A percentile compares a stretch with the other conserved stretches of the same genome.
These are phyloP conservation scores for Otis tarda DNA, from an alignment of 2,113 vertebrate genomes.

Conservation along the genomic window DNA sequence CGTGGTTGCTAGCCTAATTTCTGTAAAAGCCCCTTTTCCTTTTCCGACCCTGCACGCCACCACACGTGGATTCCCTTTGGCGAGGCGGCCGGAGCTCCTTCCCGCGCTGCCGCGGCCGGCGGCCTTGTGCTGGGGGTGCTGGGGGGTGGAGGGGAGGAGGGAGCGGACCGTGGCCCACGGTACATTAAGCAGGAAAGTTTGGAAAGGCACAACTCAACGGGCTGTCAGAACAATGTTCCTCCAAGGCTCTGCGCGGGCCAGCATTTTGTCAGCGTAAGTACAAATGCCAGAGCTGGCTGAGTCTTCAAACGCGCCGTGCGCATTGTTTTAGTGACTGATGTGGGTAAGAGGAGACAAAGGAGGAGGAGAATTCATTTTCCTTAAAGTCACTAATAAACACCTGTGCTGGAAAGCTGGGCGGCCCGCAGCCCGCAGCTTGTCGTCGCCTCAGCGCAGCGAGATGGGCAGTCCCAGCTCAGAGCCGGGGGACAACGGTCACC, in stretches of 20 bases:
- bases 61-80: too few relatives aligned
- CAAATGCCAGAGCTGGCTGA: slow-evolving; percentile 26
- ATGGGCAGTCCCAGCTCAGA: neutral
- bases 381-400: neutral
- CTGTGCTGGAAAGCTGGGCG: neutral
- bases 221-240: slow-evolving; percentile 61
- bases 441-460: neutral
- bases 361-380: neutral
- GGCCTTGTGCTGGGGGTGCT: neutral
- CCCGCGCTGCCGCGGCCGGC: fast-evolving
- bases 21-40: neutral
- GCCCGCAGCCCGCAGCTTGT: neutral
- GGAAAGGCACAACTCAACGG: slow-evolving; percentile 3
- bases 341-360: neutral
- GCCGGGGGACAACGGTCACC: fast-evolving
- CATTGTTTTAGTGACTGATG: neutral
- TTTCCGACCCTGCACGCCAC: neutral
- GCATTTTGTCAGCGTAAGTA: slow-evolving; percentile 38
- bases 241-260: neutral
- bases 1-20: neutral
- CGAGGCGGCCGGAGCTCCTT: fast-evolving
- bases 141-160: neutral
- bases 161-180: neutral
- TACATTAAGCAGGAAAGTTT: slow-evolving; percentile 25
- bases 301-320: neutral